Percentiles rank a stretch among this genome's conserved stretches.
Conservation (phyloP, 2,888 invertebrate genomes). For the Helicoverpa assulta region DNA sequence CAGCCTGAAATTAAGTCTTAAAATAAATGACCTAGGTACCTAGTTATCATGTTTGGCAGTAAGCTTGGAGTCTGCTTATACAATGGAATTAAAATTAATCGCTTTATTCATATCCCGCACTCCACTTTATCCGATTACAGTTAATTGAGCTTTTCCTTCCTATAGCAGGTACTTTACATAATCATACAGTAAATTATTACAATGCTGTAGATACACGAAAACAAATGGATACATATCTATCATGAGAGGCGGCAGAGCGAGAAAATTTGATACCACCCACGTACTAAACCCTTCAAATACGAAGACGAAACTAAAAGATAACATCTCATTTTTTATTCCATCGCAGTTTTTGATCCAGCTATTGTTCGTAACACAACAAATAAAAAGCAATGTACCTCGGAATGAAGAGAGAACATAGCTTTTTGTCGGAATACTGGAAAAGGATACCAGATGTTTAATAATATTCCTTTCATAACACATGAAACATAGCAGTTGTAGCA, state of each 20-base stretch:
- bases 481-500: slow-evolving; percentile 26
- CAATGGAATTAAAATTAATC: slow-evolving; percentile 15
- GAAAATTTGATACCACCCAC: slow-evolving; percentile 65
- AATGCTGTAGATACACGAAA: slow-evolving; percentile 35
- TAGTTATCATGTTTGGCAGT: not conserved
- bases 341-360: slow-evolving; percentile 6
- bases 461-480: slow-evolving; percentile 33
- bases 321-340: slow-evolving; percentile 34
- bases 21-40: not conserved
- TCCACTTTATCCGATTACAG: slow-evolving; percentile 40
- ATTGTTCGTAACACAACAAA: slow-evolving; percentile 4
- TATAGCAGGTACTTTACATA: slow-evolving; percentile 4
- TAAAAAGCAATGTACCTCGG: slow-evolving; percentile 20
- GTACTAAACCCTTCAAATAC: slow-evolving; percentile 31
- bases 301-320: slow-evolving; percentile 5
- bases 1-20: not conserved
- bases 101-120: slow-evolving; percentile 29
- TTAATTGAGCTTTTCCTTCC: slow-evolving; percentile 31
- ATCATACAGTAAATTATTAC: slow-evolving; percentile 29
- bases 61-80: not conserved
- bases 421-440: slow-evolving; percentile 19
- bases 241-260: slow-evolving; percentile 61
- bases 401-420: slow-evolving; percentile 1
- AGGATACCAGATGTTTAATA: slow-evolving; percentile 36
- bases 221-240: slow-evolving; percentile 66